These are phyloP conservation scores for Amniataba percoides DNA, from an alignment of 2,797 vertebrate species.

Conservation along the genomic window DNA sequence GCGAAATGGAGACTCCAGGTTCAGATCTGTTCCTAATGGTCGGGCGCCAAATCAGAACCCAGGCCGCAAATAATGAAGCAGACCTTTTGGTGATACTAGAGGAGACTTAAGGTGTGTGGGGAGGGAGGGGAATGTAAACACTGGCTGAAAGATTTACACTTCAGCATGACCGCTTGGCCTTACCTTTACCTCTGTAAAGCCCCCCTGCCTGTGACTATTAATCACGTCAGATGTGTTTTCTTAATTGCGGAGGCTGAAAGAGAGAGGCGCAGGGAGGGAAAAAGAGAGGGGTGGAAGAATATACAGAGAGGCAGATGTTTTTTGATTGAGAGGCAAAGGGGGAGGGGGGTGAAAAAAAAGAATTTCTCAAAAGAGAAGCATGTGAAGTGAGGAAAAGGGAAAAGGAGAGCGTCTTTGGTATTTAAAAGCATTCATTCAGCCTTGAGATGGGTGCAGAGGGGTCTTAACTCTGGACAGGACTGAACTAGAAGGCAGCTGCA, in stretches of 20 bases:
- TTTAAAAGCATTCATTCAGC: conserved; percentile 72
- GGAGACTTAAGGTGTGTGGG: conserved; percentile 9
- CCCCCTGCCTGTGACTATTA: background rate
- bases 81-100: conserved; percentile 22
- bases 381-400: conserved; percentile 43
- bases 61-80: conserved; percentile 32
- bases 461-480: conserved; percentile 69
- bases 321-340: conserved; percentile 22
- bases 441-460: conserved; percentile 63
- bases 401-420: conserved; percentile 47
- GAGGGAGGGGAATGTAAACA: conserved; percentile 13
- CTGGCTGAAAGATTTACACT: conserved; percentile 49
- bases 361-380: conserved; percentile 38
- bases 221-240: conserved; percentile 33
- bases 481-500: conserved; percentile 69
- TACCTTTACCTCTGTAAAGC: conserved; percentile 35
- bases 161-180: conserved; percentile 3
- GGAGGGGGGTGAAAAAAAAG: conserved; percentile 10
- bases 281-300: background rate
- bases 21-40: conserved; percentile 38
- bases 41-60: conserved; percentile 24
- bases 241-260: conserved; percentile 9
- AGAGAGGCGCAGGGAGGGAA: background rate
- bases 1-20: conserved; percentile 50
- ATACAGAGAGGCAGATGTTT: conserved; percentile 44